These are phyloP conservation scores for Typhlomys cinereus DNA, from an alignment of 2,113 vertebrate species.

Conservation along the genomic window DNA sequence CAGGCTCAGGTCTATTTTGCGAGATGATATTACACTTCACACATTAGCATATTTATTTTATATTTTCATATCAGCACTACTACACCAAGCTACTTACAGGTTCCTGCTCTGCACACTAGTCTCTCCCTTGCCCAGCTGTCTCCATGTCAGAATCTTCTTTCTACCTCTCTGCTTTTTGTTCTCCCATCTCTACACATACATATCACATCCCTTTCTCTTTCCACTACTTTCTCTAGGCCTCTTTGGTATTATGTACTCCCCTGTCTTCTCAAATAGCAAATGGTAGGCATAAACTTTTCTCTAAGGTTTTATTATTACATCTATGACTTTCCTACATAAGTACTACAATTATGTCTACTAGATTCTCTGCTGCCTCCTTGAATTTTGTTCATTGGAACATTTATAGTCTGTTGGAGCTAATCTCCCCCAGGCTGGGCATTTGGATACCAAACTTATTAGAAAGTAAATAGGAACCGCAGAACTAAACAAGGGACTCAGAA, in stretches of 20 bases:
- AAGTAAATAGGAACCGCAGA: background rate
- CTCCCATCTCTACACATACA: background rate
- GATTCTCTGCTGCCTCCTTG: background rate
- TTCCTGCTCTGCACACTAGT: background rate
- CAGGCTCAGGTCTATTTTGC: background rate
- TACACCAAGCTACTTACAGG: no score
- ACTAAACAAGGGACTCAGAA: background rate
- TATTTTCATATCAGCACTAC: no score
- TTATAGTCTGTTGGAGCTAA: background rate
- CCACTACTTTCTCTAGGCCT: background rate
- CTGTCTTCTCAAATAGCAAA: background rate
- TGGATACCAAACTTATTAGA: background rate
- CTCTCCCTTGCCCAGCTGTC: background rate
- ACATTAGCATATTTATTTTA: background rate
- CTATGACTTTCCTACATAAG: background rate
- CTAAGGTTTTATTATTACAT: background rate
- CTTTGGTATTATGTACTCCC: background rate
- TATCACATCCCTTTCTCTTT: background rate
- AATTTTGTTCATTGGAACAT: background rate
- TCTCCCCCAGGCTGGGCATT: background rate
- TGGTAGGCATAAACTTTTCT: background rate
- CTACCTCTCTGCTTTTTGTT: background rate
- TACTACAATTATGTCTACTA: background rate
- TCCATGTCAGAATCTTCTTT: no score
- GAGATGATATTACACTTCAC: background rate